Percentiles rank a stretch among this genome's conserved stretches.
phyloP scores from a whole-genome alignment of 1,140 invertebrate species.

The Lutraria rhynchaena region DNA sequence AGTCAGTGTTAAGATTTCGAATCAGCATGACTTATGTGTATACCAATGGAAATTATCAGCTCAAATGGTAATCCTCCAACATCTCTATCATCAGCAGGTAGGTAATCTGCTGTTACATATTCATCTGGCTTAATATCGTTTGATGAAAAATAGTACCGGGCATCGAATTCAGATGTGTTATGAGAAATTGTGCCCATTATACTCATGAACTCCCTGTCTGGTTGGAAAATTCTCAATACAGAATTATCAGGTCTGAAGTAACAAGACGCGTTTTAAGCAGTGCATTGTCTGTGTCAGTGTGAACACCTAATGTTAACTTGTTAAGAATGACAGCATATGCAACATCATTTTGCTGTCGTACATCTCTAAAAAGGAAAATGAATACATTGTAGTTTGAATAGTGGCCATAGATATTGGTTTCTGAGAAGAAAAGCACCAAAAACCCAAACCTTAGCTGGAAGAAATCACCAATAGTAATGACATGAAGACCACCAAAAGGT shows the following conservation, averaged over 20 bases:
- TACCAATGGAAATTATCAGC: slow-evolving; percentile 11
- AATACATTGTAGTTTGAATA: slow-evolving; percentile 5
- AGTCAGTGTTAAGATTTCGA: no score
- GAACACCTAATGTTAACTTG: not conserved
- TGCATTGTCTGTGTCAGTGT: not conserved
- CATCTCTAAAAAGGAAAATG: slow-evolving; percentile 10
- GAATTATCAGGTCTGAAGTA: not conserved
- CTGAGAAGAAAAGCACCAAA: no score
- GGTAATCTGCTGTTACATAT: not conserved
- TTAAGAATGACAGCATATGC: not conserved
- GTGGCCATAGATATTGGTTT: slow-evolving; percentile 13
- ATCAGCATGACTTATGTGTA: no score
- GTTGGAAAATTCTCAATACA: slow-evolving; percentile 19
- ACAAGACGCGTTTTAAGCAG: not conserved
- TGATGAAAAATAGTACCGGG: slow-evolving; percentile 43
- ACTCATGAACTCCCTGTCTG: not conserved
- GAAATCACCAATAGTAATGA: slow-evolving; percentile 29
- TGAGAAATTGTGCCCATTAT: not conserved
- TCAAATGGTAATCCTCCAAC: slow-evolving; percentile 44
- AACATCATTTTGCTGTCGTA: no score
- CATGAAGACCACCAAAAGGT: slow-evolving; percentile 59
- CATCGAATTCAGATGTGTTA: slow-evolving; percentile 2
- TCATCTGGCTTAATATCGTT: slow-evolving; percentile 15
- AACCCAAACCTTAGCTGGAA: slow-evolving; percentile 3
- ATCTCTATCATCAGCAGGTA: slow-evolving; percentile 47